phyloP scores from a whole-genome alignment of 2,888 invertebrate species.

The Aricia artaxerxes region DNA sequence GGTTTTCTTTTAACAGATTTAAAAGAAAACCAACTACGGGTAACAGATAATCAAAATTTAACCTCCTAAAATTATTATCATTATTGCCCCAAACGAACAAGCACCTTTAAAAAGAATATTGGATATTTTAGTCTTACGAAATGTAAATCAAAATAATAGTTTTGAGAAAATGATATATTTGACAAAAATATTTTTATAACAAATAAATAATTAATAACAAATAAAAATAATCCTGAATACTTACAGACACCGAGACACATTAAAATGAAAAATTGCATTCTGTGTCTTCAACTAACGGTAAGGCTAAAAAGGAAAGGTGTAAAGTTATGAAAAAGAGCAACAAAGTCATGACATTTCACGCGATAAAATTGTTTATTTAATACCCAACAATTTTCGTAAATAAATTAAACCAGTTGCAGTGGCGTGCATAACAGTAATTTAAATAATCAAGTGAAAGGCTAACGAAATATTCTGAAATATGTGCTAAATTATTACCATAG shows the following conservation, averaged over 20 bases:
- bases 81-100: background rate
- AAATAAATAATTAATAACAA: too few species aligned
- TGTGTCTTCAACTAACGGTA: background rate
- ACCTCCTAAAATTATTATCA: slow-evolving; percentile 9
- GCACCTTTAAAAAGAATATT: background rate
- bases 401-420: slow-evolving; percentile 12
- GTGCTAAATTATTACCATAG: background rate
- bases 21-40: too few species aligned
- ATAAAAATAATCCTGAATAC: too few species aligned
- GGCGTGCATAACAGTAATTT: slow-evolving; percentile 16
- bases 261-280: background rate
- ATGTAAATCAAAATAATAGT: background rate
- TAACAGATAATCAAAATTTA: background rate
- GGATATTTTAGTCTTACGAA: background rate
- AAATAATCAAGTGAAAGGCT: background rate
- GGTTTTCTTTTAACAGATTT: background rate
- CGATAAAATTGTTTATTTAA: slow-evolving; percentile 7
- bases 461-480: slow-evolving; percentile 10
- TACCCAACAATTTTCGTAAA: slow-evolving; percentile 1
- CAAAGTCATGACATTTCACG: slow-evolving; percentile 19
- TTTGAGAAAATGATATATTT: background rate
- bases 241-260: too few species aligned
- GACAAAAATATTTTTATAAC: too few species aligned
- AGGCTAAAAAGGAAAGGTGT: background rate
- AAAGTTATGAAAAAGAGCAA: slow-evolving; percentile 2